Percentiles rank a stretch among this genome's conserved stretches.
Evolutionary conservation across 2,888 invertebrate species (phyloP).

Genomic region (Galeruca laticollis): DNA sequence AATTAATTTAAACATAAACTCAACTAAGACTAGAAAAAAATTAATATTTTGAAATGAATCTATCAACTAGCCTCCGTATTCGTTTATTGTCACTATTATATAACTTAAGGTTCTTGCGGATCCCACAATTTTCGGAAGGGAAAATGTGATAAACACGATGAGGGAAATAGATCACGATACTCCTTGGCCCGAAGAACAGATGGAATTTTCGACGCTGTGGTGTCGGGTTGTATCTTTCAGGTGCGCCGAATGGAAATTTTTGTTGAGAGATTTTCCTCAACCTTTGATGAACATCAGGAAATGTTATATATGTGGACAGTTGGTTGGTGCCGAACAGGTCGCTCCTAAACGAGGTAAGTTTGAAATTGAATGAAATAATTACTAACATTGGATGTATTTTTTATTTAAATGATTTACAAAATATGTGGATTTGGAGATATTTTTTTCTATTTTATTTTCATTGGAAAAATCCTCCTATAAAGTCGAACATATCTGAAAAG

Average conservation of each 20-base stretch:
- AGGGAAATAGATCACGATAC: constrained; percentile 88
- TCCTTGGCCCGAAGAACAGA: constrained; percentile 91
- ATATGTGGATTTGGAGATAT: too few species aligned
- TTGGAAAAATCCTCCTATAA: constrained; percentile 25
- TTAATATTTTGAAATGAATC: too few species aligned
- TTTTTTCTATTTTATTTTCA: neutral
- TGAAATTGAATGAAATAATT: neutral
- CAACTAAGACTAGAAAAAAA: too few species aligned
- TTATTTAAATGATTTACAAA: neutral
- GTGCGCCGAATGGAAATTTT: constrained; percentile 88
- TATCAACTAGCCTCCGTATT: too few species aligned
- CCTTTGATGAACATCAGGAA: constrained; percentile 88
- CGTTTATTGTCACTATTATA: too few species aligned
- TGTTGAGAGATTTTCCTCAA: constrained; percentile 95
- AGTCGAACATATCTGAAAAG: constrained; percentile 51
- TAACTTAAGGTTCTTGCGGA: constrained; percentile 84
- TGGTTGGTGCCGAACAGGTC: constrained; percentile 90
- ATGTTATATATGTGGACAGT: constrained; percentile 88
- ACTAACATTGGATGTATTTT: neutral
- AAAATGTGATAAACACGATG: constrained; percentile 80
- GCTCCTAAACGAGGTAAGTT: constrained; percentile 71
- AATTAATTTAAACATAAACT: too few species aligned
- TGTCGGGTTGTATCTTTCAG: constrained; percentile 87
- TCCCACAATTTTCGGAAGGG: constrained; percentile 84
- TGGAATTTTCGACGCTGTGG: constrained; percentile 94